Conservation (phyloP, 2,888 invertebrate species). For the Neria commutata region DNA sequence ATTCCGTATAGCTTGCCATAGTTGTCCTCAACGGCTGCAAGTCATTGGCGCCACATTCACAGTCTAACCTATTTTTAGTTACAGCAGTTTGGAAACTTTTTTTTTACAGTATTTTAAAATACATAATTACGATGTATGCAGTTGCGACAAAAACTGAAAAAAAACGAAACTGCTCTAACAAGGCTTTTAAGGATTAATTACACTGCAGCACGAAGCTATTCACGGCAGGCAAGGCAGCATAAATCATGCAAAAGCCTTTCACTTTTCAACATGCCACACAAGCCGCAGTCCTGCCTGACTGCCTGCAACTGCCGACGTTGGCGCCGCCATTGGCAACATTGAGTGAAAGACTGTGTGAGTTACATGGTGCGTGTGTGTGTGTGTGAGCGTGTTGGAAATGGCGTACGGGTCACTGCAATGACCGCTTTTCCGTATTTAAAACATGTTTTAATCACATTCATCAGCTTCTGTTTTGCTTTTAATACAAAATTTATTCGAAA, state of each 20-base stretch:
- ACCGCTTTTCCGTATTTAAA: constrained; percentile 27
- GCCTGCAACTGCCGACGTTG: not conserved
- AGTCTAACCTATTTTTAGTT: too few species aligned
- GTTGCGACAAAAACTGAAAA: too few species aligned
- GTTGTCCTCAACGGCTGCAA: too few species aligned
- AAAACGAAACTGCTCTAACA: not conserved
- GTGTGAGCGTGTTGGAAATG: too few species aligned
- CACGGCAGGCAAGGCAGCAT: constrained; percentile 20
- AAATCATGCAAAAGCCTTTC: constrained; percentile 32
- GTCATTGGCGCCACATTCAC: too few species aligned
- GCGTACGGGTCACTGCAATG: constrained; percentile 19
- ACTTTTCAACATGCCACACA: constrained; percentile 27
- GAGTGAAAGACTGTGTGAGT: too few species aligned
- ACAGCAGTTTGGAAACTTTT: too few species aligned
- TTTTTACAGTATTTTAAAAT: too few species aligned
- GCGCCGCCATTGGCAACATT: not conserved
- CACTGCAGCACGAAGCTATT: constrained; percentile 30
- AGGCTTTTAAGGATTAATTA: constrained; percentile 26
- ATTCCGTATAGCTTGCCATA: too few species aligned
- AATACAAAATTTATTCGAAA: not conserved
- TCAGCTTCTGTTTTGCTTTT: not conserved
- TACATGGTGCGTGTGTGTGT: too few species aligned
- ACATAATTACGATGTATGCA: too few species aligned
- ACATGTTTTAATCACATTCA: constrained; percentile 27
- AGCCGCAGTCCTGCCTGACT: not conserved